Conservation (phyloP, 2,113 vertebrate genomes). For the Tinamus guttatus region DNA sequence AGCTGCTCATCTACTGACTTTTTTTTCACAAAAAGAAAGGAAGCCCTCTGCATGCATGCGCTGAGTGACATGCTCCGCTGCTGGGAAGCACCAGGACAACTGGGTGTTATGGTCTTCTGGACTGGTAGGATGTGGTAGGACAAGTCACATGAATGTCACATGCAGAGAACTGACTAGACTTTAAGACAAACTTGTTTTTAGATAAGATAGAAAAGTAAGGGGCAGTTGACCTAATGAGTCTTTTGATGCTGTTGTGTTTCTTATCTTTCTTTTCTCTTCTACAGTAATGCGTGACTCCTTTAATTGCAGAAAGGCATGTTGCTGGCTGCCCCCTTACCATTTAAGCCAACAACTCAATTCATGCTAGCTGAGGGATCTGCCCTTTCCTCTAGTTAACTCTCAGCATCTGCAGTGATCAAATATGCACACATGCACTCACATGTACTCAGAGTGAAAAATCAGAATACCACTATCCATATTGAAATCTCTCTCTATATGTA, state of each 20-base stretch:
- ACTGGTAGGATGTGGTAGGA: neutral
- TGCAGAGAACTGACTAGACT: neutral
- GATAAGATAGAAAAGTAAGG: neutral
- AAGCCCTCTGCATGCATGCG: neutral
- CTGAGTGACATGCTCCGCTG: neutral
- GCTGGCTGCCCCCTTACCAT: neutral
- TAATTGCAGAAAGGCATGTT: neutral
- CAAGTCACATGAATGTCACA: neutral
- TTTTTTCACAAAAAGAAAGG: neutral
- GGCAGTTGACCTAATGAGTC: neutral
- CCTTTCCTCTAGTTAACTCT: neutral
- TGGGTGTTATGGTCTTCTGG: neutral
- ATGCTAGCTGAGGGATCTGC: neutral
- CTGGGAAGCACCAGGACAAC: neutral
- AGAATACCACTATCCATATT: neutral
- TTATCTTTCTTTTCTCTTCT: neutral
- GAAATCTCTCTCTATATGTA: neutral
- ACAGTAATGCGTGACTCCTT: neutral
- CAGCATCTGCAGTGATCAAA: neutral
- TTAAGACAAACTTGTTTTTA: neutral
- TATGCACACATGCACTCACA: neutral
- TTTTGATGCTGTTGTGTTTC: neutral
- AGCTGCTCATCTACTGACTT: neutral
- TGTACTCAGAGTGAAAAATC: neutral
- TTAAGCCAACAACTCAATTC: neutral